Evolutionary conservation across 2,113 vertebrate species (phyloP), one percentile per base, ranked within the genome.

Genomic region (Syngnathus typhle): DNA sequence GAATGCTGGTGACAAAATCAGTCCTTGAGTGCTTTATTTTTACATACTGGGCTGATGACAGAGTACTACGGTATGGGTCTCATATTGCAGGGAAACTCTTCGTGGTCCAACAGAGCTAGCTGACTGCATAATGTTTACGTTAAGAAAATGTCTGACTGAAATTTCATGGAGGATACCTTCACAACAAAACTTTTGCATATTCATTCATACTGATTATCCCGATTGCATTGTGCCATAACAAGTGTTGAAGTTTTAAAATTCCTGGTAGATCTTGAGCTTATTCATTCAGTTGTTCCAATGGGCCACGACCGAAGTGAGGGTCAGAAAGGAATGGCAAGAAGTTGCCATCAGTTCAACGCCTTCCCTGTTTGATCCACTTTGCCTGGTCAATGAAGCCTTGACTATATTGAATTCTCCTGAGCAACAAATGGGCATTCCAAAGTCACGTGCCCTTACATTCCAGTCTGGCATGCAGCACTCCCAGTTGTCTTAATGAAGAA

Each of bases 1-100:
- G 71, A 81, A 73, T 37, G 72, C 54, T 55, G 51, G 19, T 51
- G 66, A 81, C 77, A 78, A 78, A 78, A 60, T 77, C 38, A 63
- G 64, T 70, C 54, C 46, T 69, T 67, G 32, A 55, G 60, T 71
- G 36, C 46, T 87, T 80, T 85, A 88, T 88, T 86, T 85, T 85
- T 87, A 82, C 65, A 82, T 69, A 68, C 73, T 87, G 82, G 80
- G 38, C 43, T 18, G 62, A 61, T 56, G 78, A 73, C 51, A 52
- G 51, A 39, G 7, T 38, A 39, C 7, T 39, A 60, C 18, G 6
- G 58, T 60, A 69, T 37, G 64, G 6, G 3, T 11, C 67, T 85
- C 63, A 15, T 51, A 76, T 78, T 71, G 19, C 39, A 27, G 68
- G 62, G 80, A 76, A 73, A 70, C 60, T 69, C 19, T 23, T 51